phyloP scores from a whole-genome alignment of 2,888 invertebrate genomes.

The Calameuta pallipes region DNA sequence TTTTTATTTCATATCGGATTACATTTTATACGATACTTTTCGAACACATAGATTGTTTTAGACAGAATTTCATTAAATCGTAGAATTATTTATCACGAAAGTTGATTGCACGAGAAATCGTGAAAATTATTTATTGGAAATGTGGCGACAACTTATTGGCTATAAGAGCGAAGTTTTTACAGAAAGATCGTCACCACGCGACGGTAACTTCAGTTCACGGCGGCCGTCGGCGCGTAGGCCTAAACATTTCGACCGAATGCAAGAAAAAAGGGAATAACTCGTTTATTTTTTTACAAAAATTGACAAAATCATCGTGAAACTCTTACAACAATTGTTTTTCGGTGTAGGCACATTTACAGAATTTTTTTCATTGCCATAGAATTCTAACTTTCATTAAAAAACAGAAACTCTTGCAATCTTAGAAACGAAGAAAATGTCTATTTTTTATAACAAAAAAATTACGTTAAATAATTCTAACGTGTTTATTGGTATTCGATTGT shows the following conservation, averaged over 20 bases:
- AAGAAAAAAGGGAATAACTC: conserved; percentile 20
- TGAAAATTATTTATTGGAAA: neutral
- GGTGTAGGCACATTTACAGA: neutral
- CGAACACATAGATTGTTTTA: neutral
- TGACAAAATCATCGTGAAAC: neutral
- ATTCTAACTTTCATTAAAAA: neutral
- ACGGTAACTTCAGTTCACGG: conserved; percentile 48
- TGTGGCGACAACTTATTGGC: neutral
- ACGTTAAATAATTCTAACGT: conserved; percentile 32
- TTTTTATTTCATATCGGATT: no score
- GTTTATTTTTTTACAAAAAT: neutral
- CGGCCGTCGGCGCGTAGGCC: conserved; percentile 57
- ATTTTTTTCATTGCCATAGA: neutral
- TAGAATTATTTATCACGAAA: neutral
- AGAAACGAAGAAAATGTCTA: neutral
- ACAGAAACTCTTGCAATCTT: neutral
- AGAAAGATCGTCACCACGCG: conserved; percentile 39
- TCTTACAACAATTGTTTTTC: neutral
- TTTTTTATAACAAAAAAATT: conserved; percentile 15
- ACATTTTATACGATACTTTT: no score
- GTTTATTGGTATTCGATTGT: conserved; percentile 31
- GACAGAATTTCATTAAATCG: neutral
- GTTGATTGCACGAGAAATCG: neutral
- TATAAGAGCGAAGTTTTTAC: neutral
- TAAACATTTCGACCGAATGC: neutral